A percentile compares a stretch with the other conserved stretches of the same genome.
These are phyloP conservation scores for Macrotrachela quadricornifera DNA, from an alignment of 1,140 invertebrate species.

Conservation along the genomic window DNA sequence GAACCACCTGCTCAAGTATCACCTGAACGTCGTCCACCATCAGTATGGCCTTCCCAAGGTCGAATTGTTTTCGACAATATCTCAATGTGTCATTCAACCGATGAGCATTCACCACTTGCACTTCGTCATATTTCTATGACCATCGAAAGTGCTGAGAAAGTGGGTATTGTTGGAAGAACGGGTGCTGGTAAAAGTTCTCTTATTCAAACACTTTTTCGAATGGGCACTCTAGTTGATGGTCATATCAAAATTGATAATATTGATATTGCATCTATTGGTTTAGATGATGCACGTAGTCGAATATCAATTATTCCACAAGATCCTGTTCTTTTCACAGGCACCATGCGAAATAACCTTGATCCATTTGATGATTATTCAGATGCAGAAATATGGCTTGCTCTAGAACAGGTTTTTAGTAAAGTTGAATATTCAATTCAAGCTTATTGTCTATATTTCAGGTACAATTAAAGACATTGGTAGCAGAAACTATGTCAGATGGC, in stretches of 20 bases:
- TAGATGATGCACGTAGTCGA: constrained; percentile 45
- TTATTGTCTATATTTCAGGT: background rate
- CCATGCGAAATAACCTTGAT: constrained; percentile 22
- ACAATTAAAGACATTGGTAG: constrained; percentile 6
- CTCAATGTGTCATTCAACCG: constrained; percentile 38
- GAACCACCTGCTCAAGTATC: constrained; percentile 24
- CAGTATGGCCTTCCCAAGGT: constrained; percentile 41
- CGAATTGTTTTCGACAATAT: constrained; percentile 44
- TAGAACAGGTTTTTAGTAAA: constrained; percentile 7
- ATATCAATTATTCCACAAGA: constrained; percentile 64
- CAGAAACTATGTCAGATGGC: background rate
- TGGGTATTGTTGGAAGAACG: constrained; percentile 56
- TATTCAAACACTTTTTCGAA: constrained; percentile 32
- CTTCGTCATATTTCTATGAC: constrained; percentile 48
- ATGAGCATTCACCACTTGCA: constrained; percentile 38
- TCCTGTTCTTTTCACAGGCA: constrained; percentile 27
- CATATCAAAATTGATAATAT: constrained; percentile 44
- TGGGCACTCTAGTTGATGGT: constrained; percentile 32
- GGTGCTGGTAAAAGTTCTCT: constrained; percentile 76
- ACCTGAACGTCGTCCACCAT: constrained; percentile 24
- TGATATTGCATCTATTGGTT: constrained; percentile 40
- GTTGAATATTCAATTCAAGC: background rate
- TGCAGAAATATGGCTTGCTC: constrained; percentile 15
- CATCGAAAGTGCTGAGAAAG: constrained; percentile 45
- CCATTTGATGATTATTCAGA: constrained; percentile 15